These are phyloP conservation scores for Caenorhabditis sp. DNA, from an alignment of 2,888 invertebrate species.

Conservation along the genomic window DNA sequence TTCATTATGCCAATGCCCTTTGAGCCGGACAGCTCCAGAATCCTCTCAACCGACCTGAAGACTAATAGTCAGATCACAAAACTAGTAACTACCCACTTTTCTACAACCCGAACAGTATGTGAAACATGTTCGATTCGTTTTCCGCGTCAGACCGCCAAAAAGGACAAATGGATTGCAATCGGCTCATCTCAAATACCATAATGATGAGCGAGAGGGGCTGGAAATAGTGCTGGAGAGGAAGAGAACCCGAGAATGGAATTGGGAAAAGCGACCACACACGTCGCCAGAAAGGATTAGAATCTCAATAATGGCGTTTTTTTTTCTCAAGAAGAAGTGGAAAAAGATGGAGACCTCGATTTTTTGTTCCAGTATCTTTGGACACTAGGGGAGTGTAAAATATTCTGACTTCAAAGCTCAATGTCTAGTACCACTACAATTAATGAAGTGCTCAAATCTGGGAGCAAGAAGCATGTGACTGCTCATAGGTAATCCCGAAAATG, in stretches of 20 bases:
- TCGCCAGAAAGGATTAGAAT: constrained; percentile 56
- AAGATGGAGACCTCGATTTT: background rate
- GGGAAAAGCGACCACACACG: constrained; percentile 62
- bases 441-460: background rate
- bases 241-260: constrained; percentile 27
- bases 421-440: constrained; percentile 14
- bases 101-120: constrained; percentile 15
- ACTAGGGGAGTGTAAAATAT: background rate
- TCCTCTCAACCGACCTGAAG: too few relatives aligned
- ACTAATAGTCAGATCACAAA: background rate
- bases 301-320: background rate
- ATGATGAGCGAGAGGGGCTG: constrained; percentile 47
- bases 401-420: background rate
- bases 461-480: constrained; percentile 13
- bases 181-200: constrained; percentile 64
- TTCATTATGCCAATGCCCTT: too few relatives aligned
- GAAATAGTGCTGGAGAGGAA: background rate
- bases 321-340: background rate
- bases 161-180: constrained; percentile 64
- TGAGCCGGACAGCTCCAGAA: too few relatives aligned
- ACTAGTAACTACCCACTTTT: background rate
- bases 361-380: background rate
- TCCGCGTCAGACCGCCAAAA: constrained; percentile 13
- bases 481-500: constrained; percentile 24
- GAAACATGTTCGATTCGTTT: constrained; percentile 40